phyloP scores from a whole-genome alignment of 1,140 invertebrate species.

The Zaprionus vittiger region DNA sequence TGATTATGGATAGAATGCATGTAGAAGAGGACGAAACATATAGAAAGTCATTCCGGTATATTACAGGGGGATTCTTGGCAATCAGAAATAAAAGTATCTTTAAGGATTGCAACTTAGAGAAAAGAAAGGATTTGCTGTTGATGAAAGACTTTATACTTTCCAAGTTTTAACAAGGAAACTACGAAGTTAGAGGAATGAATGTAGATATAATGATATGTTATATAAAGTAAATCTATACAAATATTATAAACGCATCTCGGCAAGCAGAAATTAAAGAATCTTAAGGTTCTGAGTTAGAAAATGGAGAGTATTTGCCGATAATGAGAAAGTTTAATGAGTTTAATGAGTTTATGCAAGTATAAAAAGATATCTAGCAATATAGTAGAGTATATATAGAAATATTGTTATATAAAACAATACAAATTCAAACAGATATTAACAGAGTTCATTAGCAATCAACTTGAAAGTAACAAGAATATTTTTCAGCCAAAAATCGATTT shows the following conservation, averaged over 20 bases:
- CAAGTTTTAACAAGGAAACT: no score
- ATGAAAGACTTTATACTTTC: no score
- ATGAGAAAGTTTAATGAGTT: no score
- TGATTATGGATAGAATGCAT: neutral
- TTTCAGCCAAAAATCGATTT: neutral
- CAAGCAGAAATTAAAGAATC: no score
- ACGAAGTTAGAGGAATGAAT: no score
- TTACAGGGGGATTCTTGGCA: neutral
- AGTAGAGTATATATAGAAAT: neutral
- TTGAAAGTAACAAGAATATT: neutral
- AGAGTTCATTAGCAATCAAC: neutral
- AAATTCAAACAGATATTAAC: neutral
- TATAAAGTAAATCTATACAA: neutral
- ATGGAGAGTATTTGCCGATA: fast-evolving
- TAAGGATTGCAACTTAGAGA: no score
- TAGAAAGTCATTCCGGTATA: neutral
- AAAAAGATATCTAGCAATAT: fast-evolving
- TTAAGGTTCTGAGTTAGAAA: no score
- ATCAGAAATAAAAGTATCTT: neutral
- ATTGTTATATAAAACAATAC: neutral
- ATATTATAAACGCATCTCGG: no score
- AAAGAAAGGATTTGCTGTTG: no score
- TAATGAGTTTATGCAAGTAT: no score
- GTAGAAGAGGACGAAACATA: neutral
- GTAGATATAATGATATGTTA: neutral